phyloP scores from a whole-genome alignment of 1,140 invertebrate species.

The Drosophila pruinosa region DNA sequence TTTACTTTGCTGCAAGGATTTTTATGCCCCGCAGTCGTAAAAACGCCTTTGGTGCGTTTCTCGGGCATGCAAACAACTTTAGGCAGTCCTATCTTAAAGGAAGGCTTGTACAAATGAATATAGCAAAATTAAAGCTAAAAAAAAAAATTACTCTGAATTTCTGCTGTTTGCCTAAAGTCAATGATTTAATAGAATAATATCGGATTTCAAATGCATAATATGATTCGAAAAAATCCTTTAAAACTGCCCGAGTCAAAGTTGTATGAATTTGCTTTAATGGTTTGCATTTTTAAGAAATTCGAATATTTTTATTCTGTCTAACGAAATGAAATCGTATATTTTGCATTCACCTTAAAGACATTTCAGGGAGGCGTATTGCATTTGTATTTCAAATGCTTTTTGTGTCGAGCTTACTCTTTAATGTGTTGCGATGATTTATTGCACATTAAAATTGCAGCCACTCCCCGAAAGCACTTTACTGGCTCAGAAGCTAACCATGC shows the following conservation, averaged over 20 bases:
- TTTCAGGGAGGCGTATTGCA: too few species aligned
- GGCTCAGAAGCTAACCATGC: conserved; percentile 4
- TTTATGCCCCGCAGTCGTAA: conserved; percentile 62
- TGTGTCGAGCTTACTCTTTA: not conserved
- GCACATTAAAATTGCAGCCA: conserved; percentile 41
- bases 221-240: too few species aligned
- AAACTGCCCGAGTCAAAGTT: too few species aligned
- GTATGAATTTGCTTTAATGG: too few species aligned
- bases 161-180: too few species aligned
- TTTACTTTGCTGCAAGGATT: conserved; percentile 68
- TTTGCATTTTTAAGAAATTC: too few species aligned
- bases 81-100: not conserved
- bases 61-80: conserved; percentile 7
- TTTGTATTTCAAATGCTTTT: not conserved
- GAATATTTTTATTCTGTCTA: too few species aligned
- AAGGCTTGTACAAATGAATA: not conserved
- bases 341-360: too few species aligned
- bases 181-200: too few species aligned
- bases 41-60: conserved; percentile 19
- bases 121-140: not conserved
- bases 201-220: too few species aligned
- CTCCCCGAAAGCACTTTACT: conserved; percentile 13
- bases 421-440: conserved; percentile 61
- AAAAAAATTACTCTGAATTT: not conserved
- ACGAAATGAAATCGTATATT: too few species aligned